These are phyloP conservation scores for Valencia hispanica DNA, from an alignment of 2,797 vertebrate species.

Conservation along the genomic window DNA sequence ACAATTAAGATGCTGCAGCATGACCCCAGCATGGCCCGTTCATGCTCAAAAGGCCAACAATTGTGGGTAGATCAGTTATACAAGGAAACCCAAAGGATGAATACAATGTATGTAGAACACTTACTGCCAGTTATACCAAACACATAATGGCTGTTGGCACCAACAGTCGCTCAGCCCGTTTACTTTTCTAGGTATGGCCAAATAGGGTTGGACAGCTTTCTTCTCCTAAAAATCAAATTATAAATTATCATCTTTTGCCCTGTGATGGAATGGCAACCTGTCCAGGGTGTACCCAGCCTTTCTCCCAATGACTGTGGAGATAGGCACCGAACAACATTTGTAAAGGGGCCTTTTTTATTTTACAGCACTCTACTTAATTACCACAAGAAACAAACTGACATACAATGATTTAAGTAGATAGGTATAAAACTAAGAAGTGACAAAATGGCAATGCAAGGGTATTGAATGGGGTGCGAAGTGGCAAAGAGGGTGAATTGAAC, in stretches of 20 bases:
- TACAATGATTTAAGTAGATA: not conserved
- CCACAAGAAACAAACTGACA: not conserved
- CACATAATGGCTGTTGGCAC: too few relatives aligned
- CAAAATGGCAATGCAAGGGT: not conserved
- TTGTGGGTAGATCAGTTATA: too few relatives aligned
- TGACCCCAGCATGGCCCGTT: too few relatives aligned
- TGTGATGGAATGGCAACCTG: not conserved
- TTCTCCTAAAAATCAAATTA: not conserved
- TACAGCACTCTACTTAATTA: not conserved
- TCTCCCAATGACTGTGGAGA: not conserved
- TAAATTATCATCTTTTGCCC: not conserved
- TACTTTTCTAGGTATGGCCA: not conserved
- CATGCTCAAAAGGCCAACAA: too few relatives aligned
- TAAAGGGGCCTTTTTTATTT: not conserved
- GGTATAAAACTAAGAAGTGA: not conserved
- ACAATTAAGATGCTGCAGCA: too few relatives aligned
- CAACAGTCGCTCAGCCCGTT: not conserved
- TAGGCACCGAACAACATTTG: not conserved
- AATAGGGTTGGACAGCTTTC: not conserved
- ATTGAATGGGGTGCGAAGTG: not conserved
- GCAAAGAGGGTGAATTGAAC: not conserved
- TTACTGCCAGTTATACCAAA: too few relatives aligned
- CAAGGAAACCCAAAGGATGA: too few relatives aligned
- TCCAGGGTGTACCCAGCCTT: not conserved
- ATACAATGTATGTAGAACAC: too few relatives aligned